Base-by-base conservation (phyloP, 1,140 invertebrate species). In the Oryzaephilus surinamensis region DNA sequence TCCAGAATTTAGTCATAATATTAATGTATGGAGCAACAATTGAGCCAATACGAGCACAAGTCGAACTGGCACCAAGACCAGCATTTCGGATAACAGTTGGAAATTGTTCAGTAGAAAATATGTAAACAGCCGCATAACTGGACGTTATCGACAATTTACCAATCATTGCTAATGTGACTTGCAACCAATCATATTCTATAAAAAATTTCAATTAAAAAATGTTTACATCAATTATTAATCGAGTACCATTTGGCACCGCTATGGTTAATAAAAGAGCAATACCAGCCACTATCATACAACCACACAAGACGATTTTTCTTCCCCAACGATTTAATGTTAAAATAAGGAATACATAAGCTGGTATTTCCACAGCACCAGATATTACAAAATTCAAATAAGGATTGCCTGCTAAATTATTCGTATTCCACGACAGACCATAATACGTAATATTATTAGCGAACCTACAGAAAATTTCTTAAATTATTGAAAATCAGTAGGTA, bases 131-230 rank as follows among this genome's bases (percentile, higher is more conserved):
- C 17, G 77, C 81, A 53, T 84, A 90, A 5, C 82, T 81, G 0
- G 81, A 74, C 0, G 84, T 86, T 33, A 88, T 86, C 10, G 80
- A 78, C 47, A 90, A 66, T 65, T 90, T 90, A 6, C 81, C 84
- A 27, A 82, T 58, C 81, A 90, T 87, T 5, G 82, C 79, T 26
- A 79, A 69, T 5, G 70, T 65, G 3, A 84, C 70, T 0, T 72
- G 57, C n/a, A 83, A 45, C 69, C 71, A 77, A 2, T 60, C 60
- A 34, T 70, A 58, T 33, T 73, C 75, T 79, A 49, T 14, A 65
- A 63, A 45, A 29, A 38, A 11, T 38, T 31, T 23, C 18, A 23
- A 24, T 21, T 35, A 41, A n/a, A 29, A 34, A 31, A 6, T 29
- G 40, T 43, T 27, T 30, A 17, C n/a, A 51, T 19, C 17, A 32